Conservation (phyloP, 2,888 invertebrate genomes). For the Mimachlamys varia region DNA sequence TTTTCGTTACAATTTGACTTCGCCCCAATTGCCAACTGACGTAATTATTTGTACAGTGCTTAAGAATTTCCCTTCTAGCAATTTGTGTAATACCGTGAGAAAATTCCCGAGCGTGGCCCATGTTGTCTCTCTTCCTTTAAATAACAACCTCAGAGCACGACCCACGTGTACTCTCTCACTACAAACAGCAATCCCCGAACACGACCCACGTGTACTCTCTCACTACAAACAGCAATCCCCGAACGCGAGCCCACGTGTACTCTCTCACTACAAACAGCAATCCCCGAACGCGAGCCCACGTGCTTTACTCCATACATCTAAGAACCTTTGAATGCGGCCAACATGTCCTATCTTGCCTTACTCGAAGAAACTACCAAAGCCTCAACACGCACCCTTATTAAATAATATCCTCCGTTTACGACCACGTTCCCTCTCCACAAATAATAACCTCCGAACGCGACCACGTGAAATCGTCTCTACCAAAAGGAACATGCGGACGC, state of each 20-base stretch:
- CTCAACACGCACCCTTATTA: background rate
- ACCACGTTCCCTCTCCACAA: background rate
- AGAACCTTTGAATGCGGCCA: background rate
- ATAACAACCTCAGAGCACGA: constrained; percentile 13
- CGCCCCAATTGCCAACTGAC: constrained; percentile 34
- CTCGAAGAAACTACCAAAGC: too few relatives aligned
- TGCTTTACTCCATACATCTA: background rate
- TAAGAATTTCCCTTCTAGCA: constrained; percentile 27
- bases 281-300: too few relatives aligned
- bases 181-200: too few relatives aligned
- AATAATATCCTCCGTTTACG: background rate
- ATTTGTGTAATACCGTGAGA: constrained; percentile 30
- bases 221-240: background rate
- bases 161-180: background rate
- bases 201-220: too few relatives aligned
- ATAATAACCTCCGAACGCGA: background rate
- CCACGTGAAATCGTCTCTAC: background rate
- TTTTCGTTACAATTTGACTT: constrained; percentile 36
- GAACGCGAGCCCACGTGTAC: background rate
- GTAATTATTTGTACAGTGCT: constrained; percentile 31
- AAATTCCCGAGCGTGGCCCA: constrained; percentile 9
- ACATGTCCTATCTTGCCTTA: background rate
- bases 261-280: too few relatives aligned
- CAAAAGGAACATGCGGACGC: background rate
- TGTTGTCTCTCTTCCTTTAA: constrained; percentile 9